Evolutionary conservation across 1,140 invertebrate genomes (phyloP), one percentile per base, ranked within the genome.

Genomic region (Carcinoscorpius rotundicauda): DNA sequence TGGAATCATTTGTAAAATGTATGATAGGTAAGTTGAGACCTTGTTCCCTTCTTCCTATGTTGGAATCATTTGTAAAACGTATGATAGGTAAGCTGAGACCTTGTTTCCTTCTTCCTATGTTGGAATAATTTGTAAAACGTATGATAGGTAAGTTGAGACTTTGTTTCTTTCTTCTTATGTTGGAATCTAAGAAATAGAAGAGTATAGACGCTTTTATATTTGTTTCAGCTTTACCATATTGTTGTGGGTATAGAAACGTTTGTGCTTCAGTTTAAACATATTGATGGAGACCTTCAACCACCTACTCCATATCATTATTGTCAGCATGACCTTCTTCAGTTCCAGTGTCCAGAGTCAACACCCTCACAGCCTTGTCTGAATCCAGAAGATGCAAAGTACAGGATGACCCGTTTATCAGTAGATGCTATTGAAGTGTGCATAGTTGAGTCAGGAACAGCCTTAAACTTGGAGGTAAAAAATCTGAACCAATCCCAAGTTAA

Each of bases 301-400:
- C 86, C 92, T 0, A 83, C 86, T 69, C 79, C 86, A 6, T 85
- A 85, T 5, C 84, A 85, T 71, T 80, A 86, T 63, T 97, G 93
- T 75, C 91, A 95, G 73, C 93, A 97, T 75, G 87, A 88, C 64
- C 72, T 87, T 49, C 84, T 86, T 48, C 89, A 88, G 66, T 80
- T 85, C 6, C 76, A 85, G 65, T 96, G 93, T 72, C 76, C 82
- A 4, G 83, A 89, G 68, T 87, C 85, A 49, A 84, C 87, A 74
- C 77, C 82, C 58, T 64, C 85, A 83, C 73, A 87, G 86, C 73
- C 49, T 72, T 95, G 91, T 76, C 91, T 91, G 5, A 86, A 86
- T 56, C 82, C 86, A 1, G 91, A 93, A 71, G 88, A 94, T 73
- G 88, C 98, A 51, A 98, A 98, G 74, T 99, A 99, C 74, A 84